phyloP scores from a whole-genome alignment of 2,113 vertebrate species.

The Polypterus bichir region DNA sequence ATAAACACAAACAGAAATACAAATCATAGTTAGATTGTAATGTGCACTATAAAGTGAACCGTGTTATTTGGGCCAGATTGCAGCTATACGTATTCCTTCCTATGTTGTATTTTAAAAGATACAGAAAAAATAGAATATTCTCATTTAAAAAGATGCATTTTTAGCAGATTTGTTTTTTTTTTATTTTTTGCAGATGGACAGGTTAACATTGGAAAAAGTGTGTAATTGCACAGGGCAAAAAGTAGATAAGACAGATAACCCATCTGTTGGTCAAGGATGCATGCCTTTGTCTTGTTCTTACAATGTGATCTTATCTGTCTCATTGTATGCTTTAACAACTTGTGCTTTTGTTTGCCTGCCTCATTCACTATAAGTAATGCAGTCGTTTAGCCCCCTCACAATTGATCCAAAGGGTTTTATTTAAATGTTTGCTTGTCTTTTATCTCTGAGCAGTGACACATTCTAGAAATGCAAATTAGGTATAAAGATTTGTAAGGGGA shows the following conservation, averaged over 20 bases:
- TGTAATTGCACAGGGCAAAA: no score
- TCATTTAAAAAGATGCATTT: no score
- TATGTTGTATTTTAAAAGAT: no score
- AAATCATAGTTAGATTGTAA: no score
- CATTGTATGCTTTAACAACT: neutral
- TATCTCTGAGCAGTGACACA: neutral
- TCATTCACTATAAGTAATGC: neutral
- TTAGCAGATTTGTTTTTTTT: no score
- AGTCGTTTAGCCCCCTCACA: neutral
- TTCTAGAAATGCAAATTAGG: neutral
- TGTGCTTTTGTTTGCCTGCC: constrained; percentile 1
- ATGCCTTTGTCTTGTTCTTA: neutral
- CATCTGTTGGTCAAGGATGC: neutral
- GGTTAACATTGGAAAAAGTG: no score
- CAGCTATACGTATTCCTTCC: no score
- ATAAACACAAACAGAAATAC: no score
- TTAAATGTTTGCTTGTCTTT: constrained; percentile 1
- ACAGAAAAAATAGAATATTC: no score
- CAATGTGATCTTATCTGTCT: neutral
- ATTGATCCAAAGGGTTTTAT: neutral
- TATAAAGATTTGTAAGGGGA: neutral
- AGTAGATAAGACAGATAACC: neutral
- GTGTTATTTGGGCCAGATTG: no score
- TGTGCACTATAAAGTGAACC: no score
- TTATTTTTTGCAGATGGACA: no score